Percentiles rank a stretch among this genome's conserved stretches.
Conservation (phyloP, 1,140 invertebrate genomes). For the Aphis craccivora region DNA sequence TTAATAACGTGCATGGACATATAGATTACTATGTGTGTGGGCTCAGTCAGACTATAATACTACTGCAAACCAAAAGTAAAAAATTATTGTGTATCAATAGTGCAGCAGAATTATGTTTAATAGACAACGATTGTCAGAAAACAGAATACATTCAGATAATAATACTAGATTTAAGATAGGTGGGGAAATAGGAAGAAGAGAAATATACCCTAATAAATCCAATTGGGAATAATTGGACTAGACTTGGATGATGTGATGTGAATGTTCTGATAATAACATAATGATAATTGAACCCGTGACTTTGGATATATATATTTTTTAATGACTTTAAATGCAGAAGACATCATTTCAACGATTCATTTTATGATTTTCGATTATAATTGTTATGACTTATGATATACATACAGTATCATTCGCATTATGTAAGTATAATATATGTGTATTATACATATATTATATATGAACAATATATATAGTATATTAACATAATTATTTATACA, state of each 20-base stretch:
- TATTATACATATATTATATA: not conserved
- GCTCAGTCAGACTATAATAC: not conserved
- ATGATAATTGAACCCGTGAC: constrained; percentile 20
- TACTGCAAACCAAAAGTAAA: not conserved
- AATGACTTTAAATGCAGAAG: not conserved
- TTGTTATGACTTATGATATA: not conserved
- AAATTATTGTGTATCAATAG: not conserved
- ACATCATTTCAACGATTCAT: not conserved
- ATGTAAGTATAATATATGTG: too few relatives aligned
- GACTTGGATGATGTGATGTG: not conserved
- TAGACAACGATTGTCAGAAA: not conserved
- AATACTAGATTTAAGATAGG: not conserved
- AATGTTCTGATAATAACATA: constrained; percentile 31
- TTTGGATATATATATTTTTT: constrained; percentile 1
- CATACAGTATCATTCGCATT: not conserved
- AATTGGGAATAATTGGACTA: constrained; percentile 40
- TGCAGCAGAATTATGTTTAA: not conserved
- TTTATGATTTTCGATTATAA: not conserved
- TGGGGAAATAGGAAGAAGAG: not conserved
- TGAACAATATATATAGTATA: not conserved
- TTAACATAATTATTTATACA: not conserved
- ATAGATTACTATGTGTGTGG: constrained; percentile 17
- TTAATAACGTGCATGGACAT: not conserved
- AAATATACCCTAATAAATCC: not conserved
- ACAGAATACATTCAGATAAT: not conserved